Evolutionary conservation across 2,113 vertebrate species (phyloP).

Genomic region (Brachyistius frenatus): DNA sequence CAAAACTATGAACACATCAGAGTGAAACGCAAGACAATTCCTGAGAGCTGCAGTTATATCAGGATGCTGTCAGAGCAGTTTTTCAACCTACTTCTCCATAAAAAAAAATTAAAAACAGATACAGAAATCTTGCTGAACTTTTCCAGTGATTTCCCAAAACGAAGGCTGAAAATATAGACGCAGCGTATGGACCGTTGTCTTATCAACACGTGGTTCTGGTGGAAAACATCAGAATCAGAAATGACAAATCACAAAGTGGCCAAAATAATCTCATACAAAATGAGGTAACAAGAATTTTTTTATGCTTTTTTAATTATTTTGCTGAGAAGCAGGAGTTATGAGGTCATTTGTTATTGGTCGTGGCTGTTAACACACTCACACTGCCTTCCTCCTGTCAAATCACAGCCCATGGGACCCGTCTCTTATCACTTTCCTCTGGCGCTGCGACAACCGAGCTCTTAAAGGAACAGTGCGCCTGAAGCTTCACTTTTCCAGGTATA

Average conservation of each 20-base stretch:
- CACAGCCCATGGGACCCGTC: constrained; percentile 58
- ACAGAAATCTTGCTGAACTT: not conserved
- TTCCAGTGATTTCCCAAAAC: not conserved
- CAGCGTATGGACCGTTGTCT: not conserved
- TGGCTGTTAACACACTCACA: constrained; percentile 53
- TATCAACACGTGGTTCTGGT: not conserved
- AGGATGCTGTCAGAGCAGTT: constrained; percentile 32
- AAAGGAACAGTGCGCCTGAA: constrained; percentile 43
- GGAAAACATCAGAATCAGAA: constrained; percentile 19
- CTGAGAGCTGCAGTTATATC: not conserved
- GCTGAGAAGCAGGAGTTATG: constrained; percentile 38
- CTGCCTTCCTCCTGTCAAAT: constrained; percentile 75
- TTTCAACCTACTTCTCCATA: not conserved
- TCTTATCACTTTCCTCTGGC: constrained; percentile 72
- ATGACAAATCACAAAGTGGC: constrained; percentile 1
- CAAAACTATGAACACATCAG: constrained; percentile 55
- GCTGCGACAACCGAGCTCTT: constrained; percentile 49
- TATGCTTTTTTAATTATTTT: constrained; percentile 27
- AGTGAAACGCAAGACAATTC: constrained; percentile 18
- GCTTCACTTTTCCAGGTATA: not conserved
- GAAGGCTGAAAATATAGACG: not conserved
- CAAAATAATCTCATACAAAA: constrained; percentile 1
- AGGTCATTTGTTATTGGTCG: constrained; percentile 73
- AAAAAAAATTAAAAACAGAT: not conserved
- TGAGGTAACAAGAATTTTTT: constrained; percentile 12